Evolutionary conservation across 2,113 vertebrate species (phyloP).

Genomic region (western clawed frog (Xenopus tropicalis)): UCB_Xtro_10.0 CM004449.2:9162501-9163000

Average conservation of each 20-base stretch:
- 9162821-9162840: no score
- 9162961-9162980: slow-evolving; percentile 82
- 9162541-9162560: neutral
- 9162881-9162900: neutral
- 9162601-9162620: slow-evolving; percentile 96
- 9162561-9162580: slow-evolving; percentile 86
- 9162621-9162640: slow-evolving; percentile 94
- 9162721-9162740: slow-evolving; percentile 49
- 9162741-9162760: slow-evolving; percentile 81
- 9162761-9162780: slow-evolving; percentile 76
- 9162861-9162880: no score
- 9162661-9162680: slow-evolving; percentile 89
- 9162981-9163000: slow-evolving; percentile 94
- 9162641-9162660: slow-evolving; percentile 94
- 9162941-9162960: slow-evolving; percentile 82
- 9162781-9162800: rapidly evolving
- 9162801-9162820: neutral
- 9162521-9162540: neutral
- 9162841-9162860: no score
- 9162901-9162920: slow-evolving; percentile 80
- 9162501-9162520: neutral
- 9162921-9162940: slow-evolving; percentile 90
- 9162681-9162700: slow-evolving; percentile 78
- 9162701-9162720: slow-evolving; percentile 62
- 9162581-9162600: slow-evolving; percentile 88